Evolutionary conservation across 1,140 invertebrate species (phyloP), one percentile per base, ranked within the genome.

Genomic region (Belonocnema kinseyi): DNA sequence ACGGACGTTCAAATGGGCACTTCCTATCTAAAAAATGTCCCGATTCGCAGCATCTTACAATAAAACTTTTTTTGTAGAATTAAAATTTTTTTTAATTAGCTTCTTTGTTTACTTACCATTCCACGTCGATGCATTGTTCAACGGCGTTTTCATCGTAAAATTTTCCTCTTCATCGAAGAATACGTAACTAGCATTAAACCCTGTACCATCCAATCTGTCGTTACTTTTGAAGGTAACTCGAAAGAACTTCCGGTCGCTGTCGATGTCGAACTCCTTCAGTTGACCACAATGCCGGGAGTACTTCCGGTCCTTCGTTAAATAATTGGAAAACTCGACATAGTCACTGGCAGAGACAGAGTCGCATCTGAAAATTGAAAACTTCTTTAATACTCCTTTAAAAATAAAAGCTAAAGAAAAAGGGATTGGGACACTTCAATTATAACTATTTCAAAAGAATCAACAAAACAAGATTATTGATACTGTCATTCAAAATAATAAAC

Each of bases 281-380:
- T 95, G 95, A 12, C 98, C 98, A 89, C 98, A 99, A 86, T 97
- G 95, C 86, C 96, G 93, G 19, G 93, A 93, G 88, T 96, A 97
- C 89, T 97, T 97, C 83, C 96, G 93, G 91, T 99, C 98, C 56
- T 93, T 92, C 75, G 95, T 94, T 93, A 97, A 95, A 85, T 95
- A 98, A 92, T 99, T 99, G 16, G 97, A 98, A 89, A 99, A 98
- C 89, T 98, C 97, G 50, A 99, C 95, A 89, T 96, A 98, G 90
- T 99, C 98, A 85, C 97, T 98, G 4, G 96, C 95, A 13, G 97
- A 96, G 56, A 94, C 93, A 66, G 95, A 95, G 85, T 96, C 95
- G 88, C 97, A 98, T 80, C 97, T 98, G 90, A 33, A 91, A 91
- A 80, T 76, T 70, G 77, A 46, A 78, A 77, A 83, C 13, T 66